Base-by-base conservation (phyloP, 2,888 invertebrate species). In the Calameuta pallipes region DNA sequence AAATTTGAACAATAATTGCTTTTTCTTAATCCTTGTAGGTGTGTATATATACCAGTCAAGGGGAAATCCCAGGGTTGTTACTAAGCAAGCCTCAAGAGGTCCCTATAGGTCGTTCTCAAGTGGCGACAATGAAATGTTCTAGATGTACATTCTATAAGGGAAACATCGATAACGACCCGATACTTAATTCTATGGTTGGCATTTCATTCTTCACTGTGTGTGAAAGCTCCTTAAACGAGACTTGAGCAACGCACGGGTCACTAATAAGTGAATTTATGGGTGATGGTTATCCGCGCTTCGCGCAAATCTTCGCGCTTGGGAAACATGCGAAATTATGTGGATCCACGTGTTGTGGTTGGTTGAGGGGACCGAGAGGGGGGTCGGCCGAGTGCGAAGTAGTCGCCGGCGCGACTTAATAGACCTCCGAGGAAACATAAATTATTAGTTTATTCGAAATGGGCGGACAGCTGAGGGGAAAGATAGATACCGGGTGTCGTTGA, bases 401-500 rank as follows among this genome's bases (percentile, higher is more conserved):
- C 56, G 56, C 56, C 23, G 56, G 56, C 56, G 56, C 56, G 56
- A 73, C 81, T 83, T 85, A 85, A 85, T 84, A 85, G 85, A 81
- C 82, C 83, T 76, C 81, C 78, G 82, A 75, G 85, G 80, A 82
- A 82, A 78, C 81, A 69, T 84, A 82, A 85, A 83, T 84, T 83
- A 85, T 84, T 81, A 76, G 81, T 80, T 76, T 76, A 75, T 82
- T 71, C 71, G 71, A 71, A 71, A 71, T 13, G 71, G 31, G 71
- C 71, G 71, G 71, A 33, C 71, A n/a, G 33, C 71, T 11, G 71
- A 31, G 33, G 31, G 31, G 31, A 56, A 56, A 23, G 56, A 56
- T 23, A 56, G 56, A 56, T 56, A 56, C 56, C 23, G 56, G 56
- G 56, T 56, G 56, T 56, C 56, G 56, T 56, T 56, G 23, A 56